Evolutionary conservation across 2,888 invertebrate genomes (phyloP).

Genomic region (Ernsta delagoae): DNA sequence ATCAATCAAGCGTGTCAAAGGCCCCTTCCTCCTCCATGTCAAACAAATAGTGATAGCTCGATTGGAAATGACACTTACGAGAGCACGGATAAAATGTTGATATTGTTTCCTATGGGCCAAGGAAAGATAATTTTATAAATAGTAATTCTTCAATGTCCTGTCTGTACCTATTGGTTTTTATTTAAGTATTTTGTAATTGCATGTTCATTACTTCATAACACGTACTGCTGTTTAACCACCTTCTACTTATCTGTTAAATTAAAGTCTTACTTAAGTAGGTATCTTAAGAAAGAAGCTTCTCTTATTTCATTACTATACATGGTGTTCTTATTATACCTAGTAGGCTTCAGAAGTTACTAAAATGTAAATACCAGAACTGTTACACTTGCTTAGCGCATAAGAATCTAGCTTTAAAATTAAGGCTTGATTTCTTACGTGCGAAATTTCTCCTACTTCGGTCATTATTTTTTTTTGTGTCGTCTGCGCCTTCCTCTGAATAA

Average conservation of each 20-base stretch:
- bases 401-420: too few species aligned
- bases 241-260: too few species aligned
- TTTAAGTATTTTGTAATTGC: too few species aligned
- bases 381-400: not conserved
- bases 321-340: too few species aligned
- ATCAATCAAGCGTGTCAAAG: slow-evolving; percentile 73
- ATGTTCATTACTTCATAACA: too few species aligned
- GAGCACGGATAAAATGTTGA: slow-evolving; percentile 4
- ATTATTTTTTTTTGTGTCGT: slow-evolving; percentile 53
- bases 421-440: slow-evolving; percentile 41
- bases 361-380: not conserved
- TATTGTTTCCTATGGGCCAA: not conserved
- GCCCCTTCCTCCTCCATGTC: slow-evolving; percentile 58
- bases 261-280: too few species aligned
- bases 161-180: too few species aligned
- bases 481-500: slow-evolving; percentile 48
- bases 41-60: slow-evolving; percentile 72
- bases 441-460: slow-evolving; percentile 45
- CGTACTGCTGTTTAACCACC: too few species aligned
- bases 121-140: not conserved
- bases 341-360: too few species aligned
- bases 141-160: too few species aligned
- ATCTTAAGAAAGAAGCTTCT: too few species aligned
- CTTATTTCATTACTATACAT: too few species aligned
- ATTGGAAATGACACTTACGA: slow-evolving; percentile 59